These are phyloP conservation scores for Micromesistius poutassou DNA, from an alignment of 2,797 vertebrate genomes.

Conservation along the genomic window DNA sequence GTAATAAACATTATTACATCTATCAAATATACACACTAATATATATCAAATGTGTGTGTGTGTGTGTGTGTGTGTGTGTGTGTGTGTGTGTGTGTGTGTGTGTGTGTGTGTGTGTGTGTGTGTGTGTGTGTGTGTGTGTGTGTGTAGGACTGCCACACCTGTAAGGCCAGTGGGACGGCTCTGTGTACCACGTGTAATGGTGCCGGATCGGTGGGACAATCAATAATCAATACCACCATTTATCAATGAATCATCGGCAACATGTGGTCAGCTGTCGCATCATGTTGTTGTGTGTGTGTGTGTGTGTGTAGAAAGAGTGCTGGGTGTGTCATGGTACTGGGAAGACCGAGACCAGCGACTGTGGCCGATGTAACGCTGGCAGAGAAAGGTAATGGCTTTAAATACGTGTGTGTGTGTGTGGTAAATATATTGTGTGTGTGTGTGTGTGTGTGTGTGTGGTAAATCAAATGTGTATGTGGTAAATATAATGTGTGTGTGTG, in stretches of 20 bases:
- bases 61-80: slow-evolving; percentile 1
- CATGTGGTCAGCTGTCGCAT: neutral
- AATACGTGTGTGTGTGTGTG: neutral
- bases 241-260: slow-evolving; percentile 5
- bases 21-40: neutral
- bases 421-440: too few relatives aligned
- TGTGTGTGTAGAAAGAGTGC: slow-evolving; percentile 48
- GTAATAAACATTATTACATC: neutral
- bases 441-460: too few relatives aligned
- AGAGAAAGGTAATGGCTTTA: slow-evolving; percentile 42
- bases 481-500: too few relatives aligned
- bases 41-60: neutral
- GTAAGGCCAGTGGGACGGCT: slow-evolving; percentile 29
- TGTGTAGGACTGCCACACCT: slow-evolving; percentile 53
- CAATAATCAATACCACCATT: neutral
- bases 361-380: slow-evolving; percentile 42
- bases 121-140: slow-evolving; percentile 20
- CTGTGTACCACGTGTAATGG: slow-evolving; percentile 43
- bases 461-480: too few relatives aligned
- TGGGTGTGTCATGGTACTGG: slow-evolving; percentile 50
- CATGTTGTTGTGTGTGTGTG: slow-evolving; percentile 16
- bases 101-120: neutral
- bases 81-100: slow-evolving; percentile 3
- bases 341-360: neutral
- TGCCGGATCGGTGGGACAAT: slow-evolving; percentile 48